These are phyloP conservation scores for Agonopterix subpropinquella DNA, from an alignment of 2,888 invertebrate genomes.

Conservation along the genomic window DNA sequence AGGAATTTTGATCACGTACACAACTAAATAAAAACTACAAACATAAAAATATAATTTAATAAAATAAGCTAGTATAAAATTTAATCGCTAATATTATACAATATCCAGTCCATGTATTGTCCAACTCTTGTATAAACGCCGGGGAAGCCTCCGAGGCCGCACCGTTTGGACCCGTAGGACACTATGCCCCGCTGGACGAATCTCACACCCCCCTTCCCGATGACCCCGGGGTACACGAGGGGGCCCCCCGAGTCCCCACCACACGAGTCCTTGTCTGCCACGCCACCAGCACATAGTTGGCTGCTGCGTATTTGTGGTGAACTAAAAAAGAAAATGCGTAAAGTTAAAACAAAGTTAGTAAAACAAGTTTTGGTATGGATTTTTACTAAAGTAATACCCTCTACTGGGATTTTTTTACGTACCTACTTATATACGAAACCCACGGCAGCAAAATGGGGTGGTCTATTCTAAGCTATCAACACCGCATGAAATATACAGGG, in stretches of 20 bases:
- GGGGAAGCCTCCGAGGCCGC: conserved; percentile 69
- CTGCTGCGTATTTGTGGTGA: conserved; percentile 43
- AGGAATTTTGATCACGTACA: background rate
- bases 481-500: no score
- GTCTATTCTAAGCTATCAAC: no score
- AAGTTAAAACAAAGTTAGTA: no score
- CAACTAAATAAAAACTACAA: no score
- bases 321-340: conserved; percentile 14
- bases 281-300: conserved; percentile 75
- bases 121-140: conserved; percentile 77
- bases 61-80: background rate
- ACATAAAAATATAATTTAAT: no score
- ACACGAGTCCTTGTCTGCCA: conserved; percentile 76
- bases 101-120: conserved; percentile 76
- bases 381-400: no score
- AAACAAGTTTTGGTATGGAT: no score
- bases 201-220: conserved; percentile 42
- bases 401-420: no score
- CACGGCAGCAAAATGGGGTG: no score
- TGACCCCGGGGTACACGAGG: conserved; percentile 53
- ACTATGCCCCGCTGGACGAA: conserved; percentile 78
- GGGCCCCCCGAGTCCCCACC: conserved; percentile 83
- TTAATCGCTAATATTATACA: conserved; percentile 55
- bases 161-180: conserved; percentile 70
- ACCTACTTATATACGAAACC: no score